phyloP scores from a whole-genome alignment of 2,888 invertebrate species.

The Zygaena filipendulae region DNA sequence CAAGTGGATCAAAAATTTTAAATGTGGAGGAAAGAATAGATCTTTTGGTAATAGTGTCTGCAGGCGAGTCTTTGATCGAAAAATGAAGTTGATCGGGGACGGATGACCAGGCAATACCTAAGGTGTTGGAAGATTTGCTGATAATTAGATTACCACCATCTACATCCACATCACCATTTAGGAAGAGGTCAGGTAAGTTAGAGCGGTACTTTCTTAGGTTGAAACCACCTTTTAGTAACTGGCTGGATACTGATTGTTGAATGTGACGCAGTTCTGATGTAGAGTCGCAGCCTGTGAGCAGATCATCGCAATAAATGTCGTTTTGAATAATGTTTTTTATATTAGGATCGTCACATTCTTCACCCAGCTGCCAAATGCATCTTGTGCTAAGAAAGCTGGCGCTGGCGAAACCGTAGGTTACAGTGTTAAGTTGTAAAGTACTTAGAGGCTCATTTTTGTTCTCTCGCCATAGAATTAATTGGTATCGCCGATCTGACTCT shows the following conservation, averaged over 20 bases:
- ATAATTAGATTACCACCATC: slow-evolving; percentile 2
- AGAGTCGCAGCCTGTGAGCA: slow-evolving; percentile 4
- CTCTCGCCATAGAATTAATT: slow-evolving; percentile 11
- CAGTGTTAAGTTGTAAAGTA: slow-evolving; percentile 1
- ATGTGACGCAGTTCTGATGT: slow-evolving; percentile 5
- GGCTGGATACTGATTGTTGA: slow-evolving; percentile 1
- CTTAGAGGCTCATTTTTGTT: slow-evolving; percentile 3
- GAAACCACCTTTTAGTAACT: slow-evolving; percentile 4
- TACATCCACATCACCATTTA: too few species aligned
- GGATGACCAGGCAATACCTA: slow-evolving; percentile 14
- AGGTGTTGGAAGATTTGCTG: slow-evolving; percentile 3
- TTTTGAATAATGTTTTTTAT: slow-evolving; percentile 4
- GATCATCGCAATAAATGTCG: slow-evolving; percentile 9
- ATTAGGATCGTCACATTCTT: slow-evolving; percentile 6
- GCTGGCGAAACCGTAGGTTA: slow-evolving; percentile 6
- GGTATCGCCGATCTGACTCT: slow-evolving; percentile 10
- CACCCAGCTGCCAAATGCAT: slow-evolving; percentile 8
- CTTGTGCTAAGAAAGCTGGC: slow-evolving; percentile 7
- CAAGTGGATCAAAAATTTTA: slow-evolving; percentile 14
- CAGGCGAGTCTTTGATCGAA: slow-evolving; percentile 3
- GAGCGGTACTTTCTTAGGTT: slow-evolving; percentile 10
- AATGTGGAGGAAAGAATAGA: slow-evolving; percentile 9
- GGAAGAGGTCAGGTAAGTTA: too few species aligned
- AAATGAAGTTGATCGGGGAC: slow-evolving; percentile 11
- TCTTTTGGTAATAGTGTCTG: slow-evolving; percentile 10